Conservation (phyloP, 2,888 invertebrate species). For the Erebia epiphron region DNA sequence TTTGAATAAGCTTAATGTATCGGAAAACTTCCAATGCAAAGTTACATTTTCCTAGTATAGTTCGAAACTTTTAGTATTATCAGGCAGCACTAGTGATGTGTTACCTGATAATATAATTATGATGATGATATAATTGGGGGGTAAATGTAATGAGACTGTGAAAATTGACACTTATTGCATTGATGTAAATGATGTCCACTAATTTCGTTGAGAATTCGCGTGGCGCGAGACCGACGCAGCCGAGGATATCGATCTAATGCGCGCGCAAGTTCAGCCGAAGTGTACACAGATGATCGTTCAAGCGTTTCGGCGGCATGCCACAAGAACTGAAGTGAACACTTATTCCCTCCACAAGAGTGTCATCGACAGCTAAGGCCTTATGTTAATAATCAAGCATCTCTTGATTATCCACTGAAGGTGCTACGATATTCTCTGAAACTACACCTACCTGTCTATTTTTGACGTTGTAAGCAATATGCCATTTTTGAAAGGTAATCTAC, state of each 20-base stretch:
- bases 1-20: conserved; percentile 7
- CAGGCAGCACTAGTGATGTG: not conserved
- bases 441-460: conserved; percentile 44
- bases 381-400: conserved; percentile 47
- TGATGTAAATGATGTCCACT: conserved; percentile 56
- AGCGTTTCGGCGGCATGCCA: conserved; percentile 68
- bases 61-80: not conserved
- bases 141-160: not conserved
- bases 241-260: conserved; percentile 78
- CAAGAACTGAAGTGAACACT: conserved; percentile 71
- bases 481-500: not conserved
- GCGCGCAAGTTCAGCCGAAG: conserved; percentile 76
- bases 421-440: conserved; percentile 2
- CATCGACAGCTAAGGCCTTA: conserved; percentile 60
- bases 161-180: conserved; percentile 34
- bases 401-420: conserved; percentile 39
- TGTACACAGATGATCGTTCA: conserved; percentile 73
- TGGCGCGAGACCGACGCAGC: conserved; percentile 72
- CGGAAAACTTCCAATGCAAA: not conserved
- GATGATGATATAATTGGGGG: too few species aligned
- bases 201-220: conserved; percentile 69
- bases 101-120: too few species aligned
- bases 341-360: conserved; percentile 63
- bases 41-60: not conserved
- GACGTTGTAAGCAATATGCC: not conserved